Evolutionary conservation across 1,140 invertebrate species (phyloP), one percentile per base, ranked within the genome.

Genomic region (Diachasma alloeum): DNA sequence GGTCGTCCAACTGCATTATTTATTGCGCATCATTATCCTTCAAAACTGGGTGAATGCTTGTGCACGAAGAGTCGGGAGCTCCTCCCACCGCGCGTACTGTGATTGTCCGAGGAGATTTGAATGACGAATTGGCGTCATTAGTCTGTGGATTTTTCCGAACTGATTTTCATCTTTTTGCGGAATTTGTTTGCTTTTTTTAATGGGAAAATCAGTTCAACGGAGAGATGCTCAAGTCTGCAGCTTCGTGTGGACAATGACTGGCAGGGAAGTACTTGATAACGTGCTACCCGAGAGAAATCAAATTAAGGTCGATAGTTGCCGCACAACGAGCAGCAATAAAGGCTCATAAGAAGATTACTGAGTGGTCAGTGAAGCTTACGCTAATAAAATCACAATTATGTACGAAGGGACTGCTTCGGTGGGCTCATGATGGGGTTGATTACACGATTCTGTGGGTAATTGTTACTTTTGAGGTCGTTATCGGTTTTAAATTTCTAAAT

Each of bases 321-420:
- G 44, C 53, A 19, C 71, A 73, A 73, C 44, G 71, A 73, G 22
- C 31, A 36, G 44, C 46, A 73, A 73, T 73, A 56, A 73, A 73
- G 71, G 17, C 31, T 37, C 31, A 56, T 84, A 84, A 86, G 81
- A 79, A 71, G 79, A 86, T 87, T 85, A 87, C 84, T 83, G n/a
- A 85, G 82, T 85, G 80, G 83, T 82, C 84, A 78, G 78, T 77
- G 78, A 80, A 79, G 79, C 80, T 80, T 83, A 82, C 75, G 42
- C 69, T 75, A 83, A 86, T 75, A 78, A 80, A 83, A 87, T 87
- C 86, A 84, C 81, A 82, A 86, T 87, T 87, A 87, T 83, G 84
- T 82, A 87, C 82, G 86, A 83, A 81, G 87, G 86, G 85, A 86
- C 87, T 84, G 84, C 80, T 78, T 74, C 63, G 72, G 26, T 26